Conservation (phyloP, 2,113 vertebrate genomes). For the Xyrauchen texanus region DNA sequence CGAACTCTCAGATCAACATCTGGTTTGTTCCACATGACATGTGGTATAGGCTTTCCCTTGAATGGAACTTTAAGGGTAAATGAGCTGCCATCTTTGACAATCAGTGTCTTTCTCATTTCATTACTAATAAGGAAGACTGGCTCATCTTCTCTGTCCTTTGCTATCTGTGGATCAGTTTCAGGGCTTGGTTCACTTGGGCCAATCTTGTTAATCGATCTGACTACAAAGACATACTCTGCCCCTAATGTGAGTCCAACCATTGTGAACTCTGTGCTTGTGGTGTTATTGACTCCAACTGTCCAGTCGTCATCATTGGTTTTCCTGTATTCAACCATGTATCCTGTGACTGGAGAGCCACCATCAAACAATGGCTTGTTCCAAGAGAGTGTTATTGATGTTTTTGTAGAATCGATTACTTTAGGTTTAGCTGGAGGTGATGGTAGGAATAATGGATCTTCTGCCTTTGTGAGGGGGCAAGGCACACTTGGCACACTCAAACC, state of each 20-base stretch:
- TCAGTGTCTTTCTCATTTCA: conserved; percentile 94
- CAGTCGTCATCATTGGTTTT: conserved; percentile 88
- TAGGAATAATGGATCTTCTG: conserved; percentile 93
- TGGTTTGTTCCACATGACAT: conserved; percentile 88
- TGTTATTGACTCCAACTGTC: conserved; percentile 85
- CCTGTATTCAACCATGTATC: conserved; percentile 92
- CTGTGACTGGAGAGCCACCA: conserved; percentile 90
- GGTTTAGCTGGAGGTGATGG: conserved; percentile 93
- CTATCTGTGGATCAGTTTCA: conserved; percentile 85
- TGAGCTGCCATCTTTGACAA: conserved; percentile 91
- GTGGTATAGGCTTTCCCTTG: conserved; percentile 91
- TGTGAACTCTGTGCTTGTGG: conserved; percentile 91
- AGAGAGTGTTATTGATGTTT: conserved; percentile 81
- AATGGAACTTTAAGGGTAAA: conserved; percentile 95
- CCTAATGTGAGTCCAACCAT: conserved; percentile 84
- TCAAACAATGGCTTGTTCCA: conserved; percentile 97
- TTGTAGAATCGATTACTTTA: conserved; percentile 89
- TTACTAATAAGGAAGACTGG: conserved; percentile 92
- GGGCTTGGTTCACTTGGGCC: conserved; percentile 90
- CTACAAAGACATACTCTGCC: conserved; percentile 88
- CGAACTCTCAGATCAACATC: conserved; percentile 90
- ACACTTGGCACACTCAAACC: conserved; percentile 91
- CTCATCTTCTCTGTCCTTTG: conserved; percentile 95
- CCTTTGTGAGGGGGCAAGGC: conserved; percentile 82
- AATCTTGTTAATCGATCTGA: conserved; percentile 93